Percentiles rank a stretch among this genome's conserved stretches.
Evolutionary conservation across 1,140 invertebrate genomes (phyloP).

Genomic region (Orchestia grillus): DNA sequence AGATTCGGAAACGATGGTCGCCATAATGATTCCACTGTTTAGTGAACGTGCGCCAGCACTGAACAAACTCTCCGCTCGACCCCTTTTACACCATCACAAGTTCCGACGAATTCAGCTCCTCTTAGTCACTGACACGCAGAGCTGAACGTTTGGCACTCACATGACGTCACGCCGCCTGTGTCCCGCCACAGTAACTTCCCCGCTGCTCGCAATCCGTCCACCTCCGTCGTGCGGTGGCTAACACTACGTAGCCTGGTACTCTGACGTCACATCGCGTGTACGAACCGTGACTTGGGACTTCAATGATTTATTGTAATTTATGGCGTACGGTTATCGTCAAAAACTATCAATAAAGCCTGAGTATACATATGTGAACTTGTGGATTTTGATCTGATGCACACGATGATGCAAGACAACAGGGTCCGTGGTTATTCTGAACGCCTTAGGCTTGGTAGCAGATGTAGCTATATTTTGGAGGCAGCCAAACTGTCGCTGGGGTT

Average conservation of each 20-base stretch:
- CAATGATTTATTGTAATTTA: no score
- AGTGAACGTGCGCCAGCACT: background rate
- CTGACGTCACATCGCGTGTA: no score
- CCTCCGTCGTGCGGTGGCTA: background rate
- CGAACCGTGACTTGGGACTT: no score
- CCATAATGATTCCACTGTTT: background rate
- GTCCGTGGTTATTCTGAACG: background rate
- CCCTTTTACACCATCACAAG: background rate
- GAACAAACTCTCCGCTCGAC: background rate
- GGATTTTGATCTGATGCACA: background rate
- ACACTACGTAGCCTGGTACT: background rate
- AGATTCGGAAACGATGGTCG: background rate
- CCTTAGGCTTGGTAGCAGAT: background rate
- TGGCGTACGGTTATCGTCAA: no score
- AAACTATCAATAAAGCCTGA: no score
- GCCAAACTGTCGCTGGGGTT: background rate
- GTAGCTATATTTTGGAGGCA: background rate
- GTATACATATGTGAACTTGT: no score
- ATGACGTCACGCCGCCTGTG: background rate
- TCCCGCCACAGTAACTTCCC: background rate
- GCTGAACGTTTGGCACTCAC: background rate
- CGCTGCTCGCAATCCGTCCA: no score
- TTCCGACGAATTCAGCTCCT: background rate
- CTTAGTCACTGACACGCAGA: background rate
- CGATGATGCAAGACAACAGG: background rate